Evolutionary conservation across 2,888 invertebrate species (phyloP), one percentile per base, ranked within the genome.

Genomic region (Masnerella sp.): DNA sequence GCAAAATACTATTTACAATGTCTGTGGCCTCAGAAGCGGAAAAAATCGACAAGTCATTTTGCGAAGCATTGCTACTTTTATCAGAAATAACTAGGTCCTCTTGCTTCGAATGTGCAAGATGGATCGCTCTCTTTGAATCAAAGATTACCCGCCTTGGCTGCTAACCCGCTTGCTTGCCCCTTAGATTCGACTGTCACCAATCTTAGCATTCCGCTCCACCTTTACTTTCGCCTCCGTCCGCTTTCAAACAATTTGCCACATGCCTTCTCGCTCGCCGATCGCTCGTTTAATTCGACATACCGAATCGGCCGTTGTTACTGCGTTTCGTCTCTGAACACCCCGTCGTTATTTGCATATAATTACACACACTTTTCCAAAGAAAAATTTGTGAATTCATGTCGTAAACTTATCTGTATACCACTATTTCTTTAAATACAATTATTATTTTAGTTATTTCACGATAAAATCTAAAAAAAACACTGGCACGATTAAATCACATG

Each of bases 81-180:
- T 71, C 30, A 9, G 32, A 45, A 38, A 22, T 11, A 7, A 32
- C 14, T 17, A 15, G 7, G 18, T 47, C 36, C 11, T 51, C n/a
- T 47, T 42, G n/a, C n/a, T n/a, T n/a, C n/a, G n/a, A n/a, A n/a
- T n/a, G n/a, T n/a, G 81, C 81, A 85, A 86, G 86, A 86, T 84
- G 83, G 85, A 86, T 86, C 83, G 84, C 76, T 85, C 83, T 82
- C 84, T 86, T 86, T 85, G 85, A 86, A 85, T 86, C 85, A 83
- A 86, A 84, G 84, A 86, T 86, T 82, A 80, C 83, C 78, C 78
- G 80, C 79, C 77, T 79, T 76, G 76, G 64, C 67, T 59, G 59
- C 64, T 71, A 64, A 65, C 75, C 52, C 67, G 42, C 58, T 65
- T 67, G 42, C 42, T 61, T 62, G 11, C 38, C 47, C 52, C 47